Percentiles rank a stretch among this genome's conserved stretches.
phyloP scores from a whole-genome alignment of 1,140 invertebrate genomes.

The Lasioglossum baleicum region DNA sequence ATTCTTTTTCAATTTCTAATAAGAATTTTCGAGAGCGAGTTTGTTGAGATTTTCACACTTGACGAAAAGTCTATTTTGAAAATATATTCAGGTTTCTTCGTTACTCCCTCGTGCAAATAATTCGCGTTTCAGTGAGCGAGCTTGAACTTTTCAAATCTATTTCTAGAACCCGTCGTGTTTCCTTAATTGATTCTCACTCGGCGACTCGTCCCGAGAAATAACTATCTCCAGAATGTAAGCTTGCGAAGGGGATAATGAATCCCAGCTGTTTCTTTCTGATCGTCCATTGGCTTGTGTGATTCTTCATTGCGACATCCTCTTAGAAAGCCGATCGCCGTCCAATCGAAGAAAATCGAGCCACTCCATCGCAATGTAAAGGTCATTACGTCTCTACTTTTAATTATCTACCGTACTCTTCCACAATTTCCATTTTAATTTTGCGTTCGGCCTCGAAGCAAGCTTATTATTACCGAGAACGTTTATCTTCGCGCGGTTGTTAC shows the following conservation, averaged over 20 bases:
- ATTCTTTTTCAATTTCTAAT: too few relatives aligned
- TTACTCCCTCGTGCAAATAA: too few relatives aligned
- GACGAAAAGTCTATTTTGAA: too few relatives aligned
- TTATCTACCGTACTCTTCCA: not conserved
- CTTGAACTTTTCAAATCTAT: too few relatives aligned
- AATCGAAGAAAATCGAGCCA: constrained; percentile 4
- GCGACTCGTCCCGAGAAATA: not conserved
- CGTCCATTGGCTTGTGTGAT: constrained; percentile 16
- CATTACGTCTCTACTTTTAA: not conserved
- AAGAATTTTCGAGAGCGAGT: too few relatives aligned
- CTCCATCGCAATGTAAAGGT: not conserved
- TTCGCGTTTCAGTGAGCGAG: too few relatives aligned
- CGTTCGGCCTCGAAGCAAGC: too few relatives aligned
- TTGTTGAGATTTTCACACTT: too few relatives aligned
- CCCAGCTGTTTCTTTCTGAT: not conserved
- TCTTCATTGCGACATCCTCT: constrained; percentile 17
- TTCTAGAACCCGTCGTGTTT: not conserved
- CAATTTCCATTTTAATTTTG: not conserved
- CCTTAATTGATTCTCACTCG: constrained; percentile 3
- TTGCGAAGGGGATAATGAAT: not conserved
- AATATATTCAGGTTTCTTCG: too few relatives aligned
- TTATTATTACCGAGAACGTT: too few relatives aligned
- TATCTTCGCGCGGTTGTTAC: too few relatives aligned
- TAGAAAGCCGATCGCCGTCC: not conserved
- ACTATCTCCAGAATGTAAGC: not conserved